These are phyloP conservation scores for Champsocephalus gunnari DNA, from an alignment of 2,797 vertebrate genomes.

Conservation along the genomic window DNA sequence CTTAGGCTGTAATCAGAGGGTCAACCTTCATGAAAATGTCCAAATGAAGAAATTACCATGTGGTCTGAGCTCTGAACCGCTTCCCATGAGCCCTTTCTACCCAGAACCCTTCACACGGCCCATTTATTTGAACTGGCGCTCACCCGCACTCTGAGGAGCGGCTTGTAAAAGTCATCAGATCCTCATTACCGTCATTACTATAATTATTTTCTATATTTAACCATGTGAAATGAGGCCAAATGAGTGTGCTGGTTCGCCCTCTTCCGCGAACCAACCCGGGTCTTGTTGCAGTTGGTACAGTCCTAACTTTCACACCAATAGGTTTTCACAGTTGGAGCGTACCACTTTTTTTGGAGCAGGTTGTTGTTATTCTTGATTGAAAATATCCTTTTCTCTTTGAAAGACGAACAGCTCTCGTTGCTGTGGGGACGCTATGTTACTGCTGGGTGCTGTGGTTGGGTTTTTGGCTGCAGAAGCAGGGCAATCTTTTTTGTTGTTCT, in stretches of 20 bases:
- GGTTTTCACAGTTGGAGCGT: slow-evolving; percentile 46
- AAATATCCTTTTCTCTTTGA: slow-evolving; percentile 29
- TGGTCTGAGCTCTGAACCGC: slow-evolving; percentile 56
- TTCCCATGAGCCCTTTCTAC: slow-evolving; percentile 70
- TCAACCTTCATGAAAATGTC: slow-evolving; percentile 64
- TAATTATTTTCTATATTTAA: slow-evolving; percentile 89
- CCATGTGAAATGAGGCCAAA: slow-evolving; percentile 80
- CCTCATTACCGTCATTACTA: slow-evolving; percentile 83
- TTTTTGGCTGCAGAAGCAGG: slow-evolving; percentile 63
- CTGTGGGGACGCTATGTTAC: slow-evolving; percentile 39
- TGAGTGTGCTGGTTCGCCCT: slow-evolving; percentile 68
- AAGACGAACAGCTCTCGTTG: slow-evolving; percentile 27
- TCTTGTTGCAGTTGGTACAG: slow-evolving; percentile 60
- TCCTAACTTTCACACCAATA: slow-evolving; percentile 49
- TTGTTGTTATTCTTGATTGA: slow-evolving; percentile 56
- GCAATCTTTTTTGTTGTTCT: slow-evolving; percentile 68
- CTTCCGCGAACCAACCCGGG: slow-evolving; percentile 53
- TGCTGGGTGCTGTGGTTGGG: slow-evolving; percentile 48
- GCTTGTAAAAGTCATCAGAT: slow-evolving; percentile 80
- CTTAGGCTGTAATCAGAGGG: slow-evolving; percentile 70
- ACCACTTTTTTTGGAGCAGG: slow-evolving; percentile 55
- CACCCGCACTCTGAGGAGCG: slow-evolving; percentile 75
- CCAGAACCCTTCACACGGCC: slow-evolving; percentile 76
- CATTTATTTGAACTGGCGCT: slow-evolving; percentile 80
- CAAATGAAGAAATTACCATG: slow-evolving; percentile 74